Base-by-base conservation (phyloP, 2,797 vertebrate genomes). In the Cephalopachus bancanus region DNA sequence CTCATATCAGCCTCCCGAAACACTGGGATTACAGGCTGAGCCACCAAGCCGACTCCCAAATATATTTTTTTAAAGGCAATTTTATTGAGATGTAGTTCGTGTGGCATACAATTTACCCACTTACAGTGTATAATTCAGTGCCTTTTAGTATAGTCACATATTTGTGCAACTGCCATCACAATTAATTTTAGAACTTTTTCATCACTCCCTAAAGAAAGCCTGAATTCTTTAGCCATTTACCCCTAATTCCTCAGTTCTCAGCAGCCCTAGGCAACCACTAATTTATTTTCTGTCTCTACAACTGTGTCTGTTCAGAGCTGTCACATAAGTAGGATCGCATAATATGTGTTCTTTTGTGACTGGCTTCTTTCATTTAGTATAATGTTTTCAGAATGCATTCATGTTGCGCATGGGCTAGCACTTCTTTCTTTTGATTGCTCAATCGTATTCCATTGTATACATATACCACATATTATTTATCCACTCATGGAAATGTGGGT, bases 321-420 rank as follows among this genome's bases (percentile, higher is more conserved):
- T 95, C 57, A 80, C 76, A 37, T 62, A 74, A 88, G 33, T 44
- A 59, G 44, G 89, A 78, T 69, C 75, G 5, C 74, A 51, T 7
- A 88, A 53, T 28, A 55, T 91, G 10, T 89, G 49, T 11, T 89
- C 22, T 14, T 94, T 91, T 91, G 67, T 92, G 57, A 81, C 55
- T 92, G 88, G 20, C 30, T 94, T 76, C n/a, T 87, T 95, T 93
- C 51, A 65, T 24, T 95, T 90, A 90, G 64, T 17, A 7, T 83
- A 75, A 53, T 80, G 75, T 95, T 91, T 93, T 93, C 59, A 94
- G 79, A 30, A 69, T 78, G 81, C 55, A 44, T 86, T 33, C 12
- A 53, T 72, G 10, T 95, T 75, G 17, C 26, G n/a, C 53, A 64
- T 80, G 15, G 83, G 55, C 69, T 30, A 90, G 1, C 59, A 78